A percentile compares a stretch with the other conserved stretches of the same genome.
These are phyloP conservation scores for Venustaconcha ellipsiformis DNA, from an alignment of 1,140 invertebrate genomes.

Conservation along the genomic window DNA sequence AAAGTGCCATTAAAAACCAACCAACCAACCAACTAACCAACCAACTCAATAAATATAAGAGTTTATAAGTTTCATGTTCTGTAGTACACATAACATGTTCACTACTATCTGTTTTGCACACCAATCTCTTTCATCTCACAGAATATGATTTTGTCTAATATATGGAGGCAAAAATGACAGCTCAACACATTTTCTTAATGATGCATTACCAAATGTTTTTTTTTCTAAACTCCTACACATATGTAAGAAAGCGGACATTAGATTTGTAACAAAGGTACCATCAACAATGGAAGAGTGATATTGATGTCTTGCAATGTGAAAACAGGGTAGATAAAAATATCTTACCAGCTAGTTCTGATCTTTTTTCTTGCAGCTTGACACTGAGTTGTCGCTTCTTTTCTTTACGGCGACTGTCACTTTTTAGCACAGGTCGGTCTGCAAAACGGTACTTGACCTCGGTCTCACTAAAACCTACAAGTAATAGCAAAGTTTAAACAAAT, in stretches of 20 bases:
- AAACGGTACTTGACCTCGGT: constrained; percentile 42
- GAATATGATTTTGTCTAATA: background rate
- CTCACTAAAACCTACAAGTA: constrained; percentile 45
- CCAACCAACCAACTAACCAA: no score
- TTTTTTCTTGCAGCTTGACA: constrained; percentile 33
- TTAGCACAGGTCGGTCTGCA: constrained; percentile 29
- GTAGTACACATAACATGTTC: background rate
- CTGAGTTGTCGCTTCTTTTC: constrained; percentile 41
- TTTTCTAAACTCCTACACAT: no score
- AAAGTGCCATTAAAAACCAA: no score
- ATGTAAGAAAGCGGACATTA: no score
- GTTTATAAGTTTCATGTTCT: background rate
- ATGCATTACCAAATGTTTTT: no score
- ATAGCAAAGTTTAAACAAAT: constrained; percentile 4
- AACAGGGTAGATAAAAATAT: constrained; percentile 6
- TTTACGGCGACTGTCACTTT: constrained; percentile 31
- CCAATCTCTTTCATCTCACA: background rate
- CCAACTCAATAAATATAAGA: background rate
- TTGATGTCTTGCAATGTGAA: background rate
- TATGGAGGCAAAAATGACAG: no score
- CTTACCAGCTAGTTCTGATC: constrained; percentile 25
- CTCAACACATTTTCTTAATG: no score
- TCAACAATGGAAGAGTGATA: background rate
- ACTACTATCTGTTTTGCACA: background rate
- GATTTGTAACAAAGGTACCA: background rate